These are phyloP conservation scores for Sesia bembeciformis DNA, from an alignment of 2,888 invertebrate species.

Conservation along the genomic window DNA sequence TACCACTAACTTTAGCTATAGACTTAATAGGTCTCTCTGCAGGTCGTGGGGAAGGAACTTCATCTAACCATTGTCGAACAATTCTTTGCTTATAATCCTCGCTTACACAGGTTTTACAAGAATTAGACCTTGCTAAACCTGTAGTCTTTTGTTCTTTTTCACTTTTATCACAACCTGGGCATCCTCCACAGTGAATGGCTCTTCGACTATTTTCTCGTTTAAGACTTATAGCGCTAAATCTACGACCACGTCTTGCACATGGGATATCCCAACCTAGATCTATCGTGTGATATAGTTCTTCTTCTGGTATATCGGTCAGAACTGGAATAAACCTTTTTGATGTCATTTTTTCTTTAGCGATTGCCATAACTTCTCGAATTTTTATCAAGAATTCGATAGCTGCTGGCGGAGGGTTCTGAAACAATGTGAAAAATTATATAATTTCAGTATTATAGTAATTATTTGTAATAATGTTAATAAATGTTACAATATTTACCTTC, in stretches of 20 bases:
- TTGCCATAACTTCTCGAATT: constrained; percentile 90
- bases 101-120: constrained; percentile 73
- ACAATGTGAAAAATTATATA: constrained; percentile 11
- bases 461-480: background rate
- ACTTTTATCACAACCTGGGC: constrained; percentile 77
- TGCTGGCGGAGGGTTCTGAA: constrained; percentile 90
- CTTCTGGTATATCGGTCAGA: constrained; percentile 86
- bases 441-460: too few relatives aligned
- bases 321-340: constrained; percentile 86
- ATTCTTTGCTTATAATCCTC: constrained; percentile 82
- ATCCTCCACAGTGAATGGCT: constrained; percentile 76
- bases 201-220: constrained; percentile 77
- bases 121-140: constrained; percentile 54
- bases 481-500: constrained; percentile 71
- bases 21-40: constrained; percentile 39
- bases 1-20: constrained; percentile 56
- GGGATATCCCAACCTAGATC: constrained; percentile 68
- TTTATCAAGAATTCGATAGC: constrained; percentile 91
- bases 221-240: constrained; percentile 73
- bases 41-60: constrained; percentile 69
- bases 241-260: constrained; percentile 64
- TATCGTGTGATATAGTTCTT: constrained; percentile 70
- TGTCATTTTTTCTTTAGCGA: constrained; percentile 91
- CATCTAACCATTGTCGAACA: constrained; percentile 85
- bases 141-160: constrained; percentile 35